Evolutionary conservation across 2,797 vertebrate species (phyloP).

Genomic region (Sebastes trivittatus): DNA sequence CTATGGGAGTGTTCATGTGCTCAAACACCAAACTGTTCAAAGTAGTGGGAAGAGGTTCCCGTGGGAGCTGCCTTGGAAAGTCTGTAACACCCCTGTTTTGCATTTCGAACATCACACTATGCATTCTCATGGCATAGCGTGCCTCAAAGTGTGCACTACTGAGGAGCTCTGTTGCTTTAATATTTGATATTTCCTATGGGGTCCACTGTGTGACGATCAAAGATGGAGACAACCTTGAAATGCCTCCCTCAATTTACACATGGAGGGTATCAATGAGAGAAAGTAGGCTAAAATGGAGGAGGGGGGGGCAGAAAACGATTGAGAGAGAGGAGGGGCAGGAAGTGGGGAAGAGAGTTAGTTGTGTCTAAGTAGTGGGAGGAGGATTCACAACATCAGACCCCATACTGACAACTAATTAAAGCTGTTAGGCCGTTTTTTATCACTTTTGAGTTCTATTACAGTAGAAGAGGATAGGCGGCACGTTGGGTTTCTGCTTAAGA

Average conservation of each 20-base stretch:
- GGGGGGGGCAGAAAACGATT: not conserved
- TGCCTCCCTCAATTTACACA: constrained; percentile 62
- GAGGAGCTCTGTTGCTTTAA: constrained; percentile 59
- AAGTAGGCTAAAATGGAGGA: constrained; percentile 34
- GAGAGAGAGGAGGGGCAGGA: constrained; percentile 7
- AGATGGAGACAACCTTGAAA: constrained; percentile 75
- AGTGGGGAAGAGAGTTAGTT: constrained; percentile 10
- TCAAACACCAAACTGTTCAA: constrained; percentile 54
- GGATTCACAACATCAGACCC: constrained; percentile 42
- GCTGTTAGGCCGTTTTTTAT: constrained; percentile 51
- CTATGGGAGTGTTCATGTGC: constrained; percentile 16
- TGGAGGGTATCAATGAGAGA: constrained; percentile 36
- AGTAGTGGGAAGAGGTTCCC: constrained; percentile 55
- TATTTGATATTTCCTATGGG: constrained; percentile 76
- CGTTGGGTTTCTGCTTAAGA: constrained; percentile 3
- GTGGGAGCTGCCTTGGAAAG: constrained; percentile 32
- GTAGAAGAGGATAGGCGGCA: not conserved
- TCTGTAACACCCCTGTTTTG: constrained; percentile 44
- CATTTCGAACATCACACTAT: constrained; percentile 46
- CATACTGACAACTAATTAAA: constrained; percentile 60
- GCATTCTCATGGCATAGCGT: constrained; percentile 45
- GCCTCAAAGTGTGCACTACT: constrained; percentile 33
- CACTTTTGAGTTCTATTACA: constrained; percentile 25
- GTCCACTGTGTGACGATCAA: constrained; percentile 60
- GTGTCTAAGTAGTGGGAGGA: constrained; percentile 24